phyloP scores from a whole-genome alignment of 1,140 invertebrate species.

The Polypedilum pembai region DNA sequence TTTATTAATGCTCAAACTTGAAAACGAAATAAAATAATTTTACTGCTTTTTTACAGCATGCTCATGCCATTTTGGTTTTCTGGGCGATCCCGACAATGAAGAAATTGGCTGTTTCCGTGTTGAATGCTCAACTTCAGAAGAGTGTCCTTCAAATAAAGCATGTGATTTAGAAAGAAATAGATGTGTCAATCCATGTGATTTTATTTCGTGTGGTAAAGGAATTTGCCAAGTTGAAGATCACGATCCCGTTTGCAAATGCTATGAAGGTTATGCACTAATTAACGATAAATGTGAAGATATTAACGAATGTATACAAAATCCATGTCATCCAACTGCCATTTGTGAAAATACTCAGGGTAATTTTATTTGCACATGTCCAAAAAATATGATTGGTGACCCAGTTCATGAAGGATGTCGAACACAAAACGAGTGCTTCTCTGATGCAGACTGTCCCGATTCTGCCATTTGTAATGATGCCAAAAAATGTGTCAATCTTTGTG shows the following conservation, averaged over 20 bases:
- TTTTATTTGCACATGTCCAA: conserved; percentile 64
- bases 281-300: conserved; percentile 68
- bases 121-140: conserved; percentile 67
- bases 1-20: background rate
- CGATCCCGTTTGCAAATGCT: conserved; percentile 62
- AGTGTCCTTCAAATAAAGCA: conserved; percentile 65
- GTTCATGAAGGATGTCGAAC: conserved; percentile 57
- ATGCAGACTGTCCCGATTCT: conserved; percentile 68
- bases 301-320: conserved; percentile 66
- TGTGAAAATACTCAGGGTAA: conserved; percentile 72
- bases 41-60: conserved; percentile 44
- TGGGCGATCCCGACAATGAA: conserved; percentile 68
- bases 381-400: conserved; percentile 73
- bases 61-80: conserved; percentile 65
- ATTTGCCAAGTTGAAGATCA: conserved; percentile 62
- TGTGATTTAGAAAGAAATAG: conserved; percentile 68
- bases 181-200: conserved; percentile 72
- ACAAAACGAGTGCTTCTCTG: conserved; percentile 71
- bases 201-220: conserved; percentile 64
- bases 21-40: background rate
- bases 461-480: conserved; percentile 65
- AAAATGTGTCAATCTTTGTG: conserved; percentile 74
- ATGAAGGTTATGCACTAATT: conserved; percentile 59
- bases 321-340: conserved; percentile 68
- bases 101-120: conserved; percentile 72